Evolutionary conservation across 2,113 vertebrate genomes (phyloP), one percentile per base, ranked within the genome.

Genomic region (Mastomys coucha): DNA sequence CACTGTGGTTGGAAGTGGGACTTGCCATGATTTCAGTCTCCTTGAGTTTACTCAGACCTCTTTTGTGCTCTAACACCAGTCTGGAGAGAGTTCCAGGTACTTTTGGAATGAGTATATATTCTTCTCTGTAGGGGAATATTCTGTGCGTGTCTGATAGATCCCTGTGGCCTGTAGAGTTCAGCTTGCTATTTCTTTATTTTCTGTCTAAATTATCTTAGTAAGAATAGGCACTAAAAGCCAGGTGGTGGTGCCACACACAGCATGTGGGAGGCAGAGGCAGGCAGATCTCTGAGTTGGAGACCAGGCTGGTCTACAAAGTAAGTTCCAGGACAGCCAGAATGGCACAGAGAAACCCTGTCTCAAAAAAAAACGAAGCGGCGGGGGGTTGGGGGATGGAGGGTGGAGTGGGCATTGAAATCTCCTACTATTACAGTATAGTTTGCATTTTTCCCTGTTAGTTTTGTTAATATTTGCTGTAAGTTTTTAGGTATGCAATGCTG

Each of bases 391-490:
- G n/a, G n/a, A n/a, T n/a, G n/a, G n/a, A n/a, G n/a, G n/a, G n/a
- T n/a, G n/a, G 14, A 63, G 3, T 63, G 81, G 22, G n/a, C 11
- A 22, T 51, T 65, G 33, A 76, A 75, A 24, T 76, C 36, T 28
- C 45, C 45, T 45, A 19, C 24, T 36, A 31, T 89, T 82, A 36
- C 72, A 67, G 20, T 67, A 28, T 19, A n/a, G 26, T 49, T 84
- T 51, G 28, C n/a, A 75, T 90, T 84, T 84, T 65, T 17, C 36
- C 45, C 45, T 94, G 28, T 75, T 53, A 82, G 42, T 90, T 76
- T n/a, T 84, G 13, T 13, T 89, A 94, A 84, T 53, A 84, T 89
- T 89, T 75, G 53, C 45, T 89, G 69, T 60, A 93, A 73, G 5
- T 53, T 75, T 89, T 82, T 65, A 65, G 87, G 69, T 39, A 20